phyloP scores from a whole-genome alignment of 2,113 vertebrate genomes.

The Todiramphus chloris region DNA sequence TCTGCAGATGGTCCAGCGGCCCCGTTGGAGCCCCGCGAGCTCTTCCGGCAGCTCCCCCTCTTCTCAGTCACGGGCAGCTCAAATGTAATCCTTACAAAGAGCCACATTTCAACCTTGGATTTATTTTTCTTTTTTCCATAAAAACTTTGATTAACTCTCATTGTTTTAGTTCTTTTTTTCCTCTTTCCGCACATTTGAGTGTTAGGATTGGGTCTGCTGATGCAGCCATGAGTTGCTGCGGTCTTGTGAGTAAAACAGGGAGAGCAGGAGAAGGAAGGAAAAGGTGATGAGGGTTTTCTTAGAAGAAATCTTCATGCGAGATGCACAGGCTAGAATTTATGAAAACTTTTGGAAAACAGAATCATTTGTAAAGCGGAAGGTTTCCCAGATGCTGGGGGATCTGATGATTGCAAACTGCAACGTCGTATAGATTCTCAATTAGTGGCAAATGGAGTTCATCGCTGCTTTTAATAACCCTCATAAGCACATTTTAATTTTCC shows the following conservation, averaged over 20 bases:
- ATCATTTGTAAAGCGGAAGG: neutral
- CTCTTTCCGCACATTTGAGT: no score
- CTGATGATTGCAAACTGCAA: neutral
- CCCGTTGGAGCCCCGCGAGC: neutral
- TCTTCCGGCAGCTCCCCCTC: neutral
- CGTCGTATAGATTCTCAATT: neutral
- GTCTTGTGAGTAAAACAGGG: neutral
- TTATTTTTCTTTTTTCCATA: neutral
- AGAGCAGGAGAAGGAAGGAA: neutral
- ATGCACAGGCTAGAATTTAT: neutral
- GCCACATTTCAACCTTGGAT: neutral
- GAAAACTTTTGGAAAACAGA: neutral
- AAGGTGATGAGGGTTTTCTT: neutral
- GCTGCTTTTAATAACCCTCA: neutral
- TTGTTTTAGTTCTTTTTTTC: neutral
- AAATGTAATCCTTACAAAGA: fast-evolving
- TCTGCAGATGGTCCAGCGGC: neutral
- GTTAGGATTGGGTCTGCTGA: neutral
- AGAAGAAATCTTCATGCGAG: neutral
- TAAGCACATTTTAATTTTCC: neutral
- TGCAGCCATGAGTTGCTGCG: fast-evolving
- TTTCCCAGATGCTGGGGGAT: neutral
- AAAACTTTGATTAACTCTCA: neutral
- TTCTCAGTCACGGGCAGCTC: fast-evolving
- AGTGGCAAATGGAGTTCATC: neutral